Evolutionary conservation across 2,113 vertebrate species (phyloP), one percentile per base, ranked within the genome.

Genomic region (Myotis davidii): DNA sequence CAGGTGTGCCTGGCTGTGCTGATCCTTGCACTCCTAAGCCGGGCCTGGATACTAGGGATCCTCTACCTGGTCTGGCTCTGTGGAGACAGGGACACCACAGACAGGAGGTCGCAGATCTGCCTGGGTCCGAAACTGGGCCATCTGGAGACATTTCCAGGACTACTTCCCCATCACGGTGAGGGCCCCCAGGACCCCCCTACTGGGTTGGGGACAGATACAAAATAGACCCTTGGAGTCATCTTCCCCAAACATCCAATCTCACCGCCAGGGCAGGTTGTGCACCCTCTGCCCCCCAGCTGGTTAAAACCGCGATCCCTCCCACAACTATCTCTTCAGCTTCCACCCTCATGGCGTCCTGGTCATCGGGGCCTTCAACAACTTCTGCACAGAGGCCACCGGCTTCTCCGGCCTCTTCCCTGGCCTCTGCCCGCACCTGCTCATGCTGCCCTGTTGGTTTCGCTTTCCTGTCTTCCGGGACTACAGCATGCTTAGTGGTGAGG

Each of bases 81-180:
- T 78, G 45, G 98, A 95, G 99, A 99, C 87, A 97, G 98, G 97
- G 98, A 99, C 97, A 99, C 98, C 98, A 23, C 74, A 61, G 50
- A 91, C 64, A 0, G 99, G 98, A 48, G 98, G 99, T 54, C 98
- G 97, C 72, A 94, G 91, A 96, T 97, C 45, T 0, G 48, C 37
- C 29, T 98, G 97, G 98, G 97, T 99, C 48, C 96, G 98, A 52
- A 97, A 61, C 76, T 99, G 98, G 98, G 94, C 45, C 5, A 48
- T 98, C 13, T 99, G 98, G 98, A 95, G 97, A 4, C 97, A 98
- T 87, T 95, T 98, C 83, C 94, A 95, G 65, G 98, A 99, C 83
- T 99, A 97, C 86, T 99, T 99, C 48, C 98, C 99, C 45, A 89
- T 99, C 27, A 99, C 97, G 97, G 99, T 99, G 98, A 98, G 98